These are phyloP conservation scores for Sylvietta virens DNA, from an alignment of 2,113 vertebrate species.

Conservation along the genomic window DNA sequence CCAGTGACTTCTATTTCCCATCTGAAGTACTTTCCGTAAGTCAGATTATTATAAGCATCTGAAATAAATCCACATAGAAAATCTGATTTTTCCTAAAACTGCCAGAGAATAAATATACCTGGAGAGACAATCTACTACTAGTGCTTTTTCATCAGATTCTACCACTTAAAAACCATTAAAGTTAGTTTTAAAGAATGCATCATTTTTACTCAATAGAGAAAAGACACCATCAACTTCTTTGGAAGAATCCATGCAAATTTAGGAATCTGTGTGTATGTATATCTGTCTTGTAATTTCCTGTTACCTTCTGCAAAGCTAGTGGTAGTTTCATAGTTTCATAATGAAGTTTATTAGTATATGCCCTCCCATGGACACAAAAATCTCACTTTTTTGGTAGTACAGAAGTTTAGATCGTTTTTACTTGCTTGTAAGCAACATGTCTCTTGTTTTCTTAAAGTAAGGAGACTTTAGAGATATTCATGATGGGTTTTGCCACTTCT, in stretches of 20 bases:
- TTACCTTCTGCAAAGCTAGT: not conserved
- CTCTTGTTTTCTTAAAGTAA: not conserved
- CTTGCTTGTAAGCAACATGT: not conserved
- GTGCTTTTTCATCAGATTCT: not conserved
- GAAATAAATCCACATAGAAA: not conserved
- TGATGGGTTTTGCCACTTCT: not conserved
- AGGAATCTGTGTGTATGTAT: not conserved
- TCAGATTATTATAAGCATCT: not conserved
- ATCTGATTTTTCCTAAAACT: not conserved
- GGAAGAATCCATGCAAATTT: not conserved
- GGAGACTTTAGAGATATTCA: accelerated
- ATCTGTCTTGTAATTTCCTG: not conserved
- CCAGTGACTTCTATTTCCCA: not conserved
- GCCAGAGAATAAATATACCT: not conserved
- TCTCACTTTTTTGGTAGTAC: not conserved
- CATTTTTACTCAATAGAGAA: not conserved
- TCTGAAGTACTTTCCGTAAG: not conserved
- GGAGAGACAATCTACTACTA: not conserved
- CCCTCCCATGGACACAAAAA: not conserved
- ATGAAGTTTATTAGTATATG: not conserved
- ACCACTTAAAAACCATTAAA: not conserved
- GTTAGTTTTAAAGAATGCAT: not conserved
- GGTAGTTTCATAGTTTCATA: not conserved
- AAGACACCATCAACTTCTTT: not conserved
- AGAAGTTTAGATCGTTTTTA: not conserved